Evolutionary conservation across 2,888 invertebrate species (phyloP), one percentile per base, ranked within the genome.

Genomic region (Xylophagus ater): DNA sequence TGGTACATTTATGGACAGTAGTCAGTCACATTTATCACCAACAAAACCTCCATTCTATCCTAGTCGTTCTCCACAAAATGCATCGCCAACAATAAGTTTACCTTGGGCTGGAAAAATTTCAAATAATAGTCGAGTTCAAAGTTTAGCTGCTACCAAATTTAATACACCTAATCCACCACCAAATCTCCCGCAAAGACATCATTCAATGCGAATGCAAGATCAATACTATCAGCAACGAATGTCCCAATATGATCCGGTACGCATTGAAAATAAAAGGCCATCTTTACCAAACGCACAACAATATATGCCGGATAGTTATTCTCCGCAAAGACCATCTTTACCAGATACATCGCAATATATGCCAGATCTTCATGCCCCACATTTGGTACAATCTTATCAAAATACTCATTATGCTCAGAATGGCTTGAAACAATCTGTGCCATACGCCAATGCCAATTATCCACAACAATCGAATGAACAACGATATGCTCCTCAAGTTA

Each of bases 81-180:
- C 50, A 3, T 49, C 53, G 7, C 57, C 65, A 5, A 47, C 50
- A 20, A 52, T 55, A n/a, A 34, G 33, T 0, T 41, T 63, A 31
- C 73, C 61, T 13, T 76, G 76, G 76, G 57, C 64, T 20, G 53
- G 62, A 1, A 60, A 63, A 20, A 56, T 60, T 2, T 65, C 66
- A 13, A 56, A 63, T 4, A 68, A 71, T 29, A 68, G 68, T 33
- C 66, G 71, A 45, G 69, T 70, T 5, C 57, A 72, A 13, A 70
- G 67, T 49, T 58, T 70, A 19, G 70, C 71, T 14, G 68, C 71
- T 1, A 63, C 68, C 15, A 74, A 71, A 57, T 76, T 75, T 50
- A 76, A 76, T 49, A 58, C 57, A n/a, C n/a, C n/a, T 39, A 53
- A 54, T 4, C 56, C 63, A 4, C 49, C 55, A 23, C 51, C 34